Percentiles rank a stretch among this genome's conserved stretches.
Evolutionary conservation across 2,888 invertebrate species (phyloP).

Genomic region (Lepeophtheirus nordmannii): DNA sequence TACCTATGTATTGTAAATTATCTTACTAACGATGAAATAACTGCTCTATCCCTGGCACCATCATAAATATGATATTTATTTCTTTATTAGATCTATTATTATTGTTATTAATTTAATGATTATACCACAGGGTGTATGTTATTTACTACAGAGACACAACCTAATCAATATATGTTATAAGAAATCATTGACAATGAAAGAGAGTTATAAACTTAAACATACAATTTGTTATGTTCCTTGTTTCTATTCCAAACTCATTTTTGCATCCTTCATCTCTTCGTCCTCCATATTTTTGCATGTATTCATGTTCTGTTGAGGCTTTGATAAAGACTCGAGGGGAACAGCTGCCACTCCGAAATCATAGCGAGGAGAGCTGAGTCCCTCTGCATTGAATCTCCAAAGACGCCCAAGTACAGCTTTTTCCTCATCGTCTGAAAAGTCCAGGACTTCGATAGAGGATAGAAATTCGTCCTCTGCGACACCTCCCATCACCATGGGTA

Average conservation of each 20-base stretch:
- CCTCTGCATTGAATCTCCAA: conserved; percentile 7
- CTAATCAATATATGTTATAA: too few relatives aligned
- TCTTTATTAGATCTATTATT: neutral
- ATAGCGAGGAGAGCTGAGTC: conserved; percentile 10
- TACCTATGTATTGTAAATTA: too few relatives aligned
- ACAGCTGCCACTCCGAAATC: conserved; percentile 13
- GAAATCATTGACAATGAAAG: too few relatives aligned
- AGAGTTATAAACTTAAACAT: too few relatives aligned
- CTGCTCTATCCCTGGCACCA: neutral
- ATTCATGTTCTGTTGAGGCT: neutral
- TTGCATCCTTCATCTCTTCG: neutral
- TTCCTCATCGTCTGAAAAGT: conserved; percentile 9
- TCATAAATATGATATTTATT: neutral
- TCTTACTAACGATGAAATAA: too few relatives aligned
- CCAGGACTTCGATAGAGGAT: conserved; percentile 16
- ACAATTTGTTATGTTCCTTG: too few relatives aligned
- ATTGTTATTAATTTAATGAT: neutral
- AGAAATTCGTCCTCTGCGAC: conserved; percentile 14
- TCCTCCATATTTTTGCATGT: neutral
- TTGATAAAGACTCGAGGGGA: neutral
- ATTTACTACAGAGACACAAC: too few relatives aligned
- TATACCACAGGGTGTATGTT: neutral
- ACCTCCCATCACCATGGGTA: conserved; percentile 16
- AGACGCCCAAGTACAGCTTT: neutral
- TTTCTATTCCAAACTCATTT: too few relatives aligned